Base-by-base conservation (phyloP, 2,113 vertebrate genomes). In the Scomber colias region DNA sequence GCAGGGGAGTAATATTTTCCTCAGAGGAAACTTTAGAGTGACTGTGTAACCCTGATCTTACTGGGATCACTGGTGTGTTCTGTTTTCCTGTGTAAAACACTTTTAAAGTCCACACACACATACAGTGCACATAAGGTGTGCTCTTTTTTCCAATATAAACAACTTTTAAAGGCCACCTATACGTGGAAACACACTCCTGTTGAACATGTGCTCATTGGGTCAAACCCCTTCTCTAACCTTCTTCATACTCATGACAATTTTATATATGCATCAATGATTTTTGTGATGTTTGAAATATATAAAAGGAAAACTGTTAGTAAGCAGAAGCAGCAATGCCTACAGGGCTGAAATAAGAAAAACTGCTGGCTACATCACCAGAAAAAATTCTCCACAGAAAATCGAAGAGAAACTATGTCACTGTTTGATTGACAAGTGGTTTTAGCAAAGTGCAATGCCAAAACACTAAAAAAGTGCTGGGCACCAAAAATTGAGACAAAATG, bases 91-190 rank as follows among this genome's bases (percentile, higher is more conserved):
- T 53, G 72, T 79, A 50, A 88, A 77, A 59, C 0, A 1, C 10
- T 67, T 76, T 75, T 53, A 82, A 73, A 70, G 68, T 44, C 64
- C 72, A 80, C 79, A 82, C 79, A 82, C 71, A 56, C 45, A 50
- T n/a, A 59, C 21, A 63, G 10, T 57, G 31, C 45, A 27, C 21
- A 50, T 27, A 77, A 77, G 54, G 68, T 72, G 68, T 30, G 31
- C 49, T 68, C 57, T 45, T 73, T 73, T 68, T 21, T 35, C 59
- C 40, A 44, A 40, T 53, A 60, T 51, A 66, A 45, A 79, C 2
- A 44, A 4, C 12, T 30, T 60, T 49, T 24, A 69, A 57, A 57
- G 44, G 50, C 19, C 53, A 67, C 3, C 3, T 27, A 30, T 31
- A 45, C 54, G 44, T 16, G 48, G 13, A 35, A 54, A 60, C 17